These are phyloP conservation scores for Varecia variegata DNA, from an alignment of 2,797 vertebrate species.

Conservation along the genomic window DNA sequence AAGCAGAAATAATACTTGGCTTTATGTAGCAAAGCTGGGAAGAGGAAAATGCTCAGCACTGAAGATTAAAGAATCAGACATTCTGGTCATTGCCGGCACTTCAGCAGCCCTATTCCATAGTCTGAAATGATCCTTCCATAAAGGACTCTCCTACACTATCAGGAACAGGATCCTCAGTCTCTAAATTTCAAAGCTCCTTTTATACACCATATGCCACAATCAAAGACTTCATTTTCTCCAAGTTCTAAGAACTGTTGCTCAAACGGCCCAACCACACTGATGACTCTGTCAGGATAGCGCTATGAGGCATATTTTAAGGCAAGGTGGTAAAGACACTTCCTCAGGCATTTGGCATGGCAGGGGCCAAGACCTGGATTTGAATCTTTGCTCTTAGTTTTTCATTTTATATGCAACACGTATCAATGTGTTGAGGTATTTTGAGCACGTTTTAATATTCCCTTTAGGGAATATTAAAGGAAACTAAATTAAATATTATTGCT, in stretches of 20 bases:
- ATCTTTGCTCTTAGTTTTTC: neutral
- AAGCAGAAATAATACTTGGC: neutral
- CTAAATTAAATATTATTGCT: neutral
- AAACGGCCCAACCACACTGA: neutral
- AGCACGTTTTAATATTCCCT: neutral
- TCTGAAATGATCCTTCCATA: neutral
- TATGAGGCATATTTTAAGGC: neutral
- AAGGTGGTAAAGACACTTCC: neutral
- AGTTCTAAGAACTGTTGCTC: neutral
- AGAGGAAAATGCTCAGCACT: neutral
- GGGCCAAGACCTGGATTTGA: neutral
- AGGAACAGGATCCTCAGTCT: neutral
- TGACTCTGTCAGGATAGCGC: neutral
- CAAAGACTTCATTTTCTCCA: neutral
- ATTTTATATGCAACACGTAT: neutral
- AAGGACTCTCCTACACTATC: neutral
- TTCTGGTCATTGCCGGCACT: neutral
- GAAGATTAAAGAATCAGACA: neutral
- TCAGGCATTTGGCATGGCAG: neutral
- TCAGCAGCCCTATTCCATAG: neutral
- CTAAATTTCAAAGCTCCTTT: neutral
- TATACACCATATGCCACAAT: neutral
- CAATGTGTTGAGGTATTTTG: neutral
- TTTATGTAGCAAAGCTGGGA: neutral
- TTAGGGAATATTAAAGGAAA: slow-evolving; percentile 13